Conservation (phyloP, 1,140 invertebrate species). For the Drosophila sulfurigaster region DNA sequence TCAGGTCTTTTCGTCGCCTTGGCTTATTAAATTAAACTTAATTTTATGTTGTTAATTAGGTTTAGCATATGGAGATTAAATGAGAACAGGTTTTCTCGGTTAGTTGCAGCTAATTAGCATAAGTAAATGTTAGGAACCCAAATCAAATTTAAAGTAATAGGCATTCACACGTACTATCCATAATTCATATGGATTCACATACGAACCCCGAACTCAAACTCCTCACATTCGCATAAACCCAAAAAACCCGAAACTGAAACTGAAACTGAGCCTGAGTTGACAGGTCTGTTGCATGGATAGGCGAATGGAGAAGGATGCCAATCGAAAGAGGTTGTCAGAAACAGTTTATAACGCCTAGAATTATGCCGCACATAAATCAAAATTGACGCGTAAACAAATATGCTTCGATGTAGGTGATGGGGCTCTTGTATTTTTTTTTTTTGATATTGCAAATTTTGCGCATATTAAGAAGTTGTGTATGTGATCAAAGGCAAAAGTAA, state of each 20-base stretch:
- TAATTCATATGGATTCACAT: constrained; percentile 61
- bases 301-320: neutral
- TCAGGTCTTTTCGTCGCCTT: neutral
- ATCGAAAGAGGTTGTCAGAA: constrained; percentile 67
- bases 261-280: constrained; percentile 1
- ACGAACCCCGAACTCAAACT: constrained; percentile 15
- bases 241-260: neutral
- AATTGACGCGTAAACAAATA: constrained; percentile 76
- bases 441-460: constrained; percentile 55
- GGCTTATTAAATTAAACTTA: constrained; percentile 34
- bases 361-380: constrained; percentile 79
- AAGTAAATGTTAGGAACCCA: constrained; percentile 50
- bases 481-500: constrained; percentile 54
- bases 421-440: constrained; percentile 20
- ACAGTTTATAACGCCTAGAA: constrained; percentile 77
- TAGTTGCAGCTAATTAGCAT: constrained; percentile 64
- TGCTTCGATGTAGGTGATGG: constrained; percentile 9
- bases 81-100: constrained; percentile 31
- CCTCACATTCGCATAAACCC: neutral
- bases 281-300: constrained; percentile 12
- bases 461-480: constrained; percentile 50
- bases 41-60: constrained; percentile 32
- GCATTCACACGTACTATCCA: constrained; percentile 43
- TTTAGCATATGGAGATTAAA: constrained; percentile 31
- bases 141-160: constrained; percentile 61